Conservation (phyloP, 2,888 invertebrate species). For the Polia nebulosa region DNA sequence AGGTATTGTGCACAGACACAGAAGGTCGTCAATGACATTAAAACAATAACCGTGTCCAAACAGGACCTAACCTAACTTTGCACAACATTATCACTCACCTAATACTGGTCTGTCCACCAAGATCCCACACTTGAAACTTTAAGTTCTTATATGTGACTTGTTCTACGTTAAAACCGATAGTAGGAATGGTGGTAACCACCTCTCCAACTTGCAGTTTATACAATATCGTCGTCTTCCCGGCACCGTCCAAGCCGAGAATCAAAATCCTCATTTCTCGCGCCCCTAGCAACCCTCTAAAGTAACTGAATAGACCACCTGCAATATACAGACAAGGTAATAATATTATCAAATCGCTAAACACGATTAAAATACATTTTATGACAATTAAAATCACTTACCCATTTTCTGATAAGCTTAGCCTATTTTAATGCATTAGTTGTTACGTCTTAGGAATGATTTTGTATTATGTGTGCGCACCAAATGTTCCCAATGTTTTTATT, state of each 20-base stretch:
- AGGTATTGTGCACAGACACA: constrained; percentile 12
- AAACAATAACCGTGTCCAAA: constrained; percentile 51
- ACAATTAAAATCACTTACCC: constrained; percentile 80
- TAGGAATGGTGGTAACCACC: constrained; percentile 99
- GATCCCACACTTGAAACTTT: constrained; percentile 99
- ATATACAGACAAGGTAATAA: constrained; percentile 64
- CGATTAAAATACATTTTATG: constrained; percentile 66
- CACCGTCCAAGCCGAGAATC: constrained; percentile 99
- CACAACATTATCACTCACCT: constrained; percentile 91
- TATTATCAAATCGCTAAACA: constrained; percentile 45
- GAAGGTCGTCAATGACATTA: constrained; percentile 40
- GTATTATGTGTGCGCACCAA: constrained; percentile 71
- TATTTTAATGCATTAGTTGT: constrained; percentile 84
- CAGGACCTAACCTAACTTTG: constrained; percentile 67
- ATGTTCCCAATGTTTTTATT: constrained; percentile 61
- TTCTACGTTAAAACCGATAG: constrained; percentile 99
- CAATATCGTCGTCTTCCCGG: constrained; percentile 99
- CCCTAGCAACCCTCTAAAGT: constrained; percentile 98
- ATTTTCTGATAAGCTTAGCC: constrained; percentile 84
- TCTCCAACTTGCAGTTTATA: constrained; percentile 99
- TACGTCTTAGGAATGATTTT: constrained; percentile 78
- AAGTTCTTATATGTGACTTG: constrained; percentile 99
- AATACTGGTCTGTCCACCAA: constrained; percentile 99
- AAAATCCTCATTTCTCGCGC: constrained; percentile 99
- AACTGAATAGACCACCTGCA: constrained; percentile 98